Evolutionary conservation across 2,888 invertebrate genomes (phyloP), one percentile per base, ranked within the genome.

Genomic region (Leucania comma): DNA sequence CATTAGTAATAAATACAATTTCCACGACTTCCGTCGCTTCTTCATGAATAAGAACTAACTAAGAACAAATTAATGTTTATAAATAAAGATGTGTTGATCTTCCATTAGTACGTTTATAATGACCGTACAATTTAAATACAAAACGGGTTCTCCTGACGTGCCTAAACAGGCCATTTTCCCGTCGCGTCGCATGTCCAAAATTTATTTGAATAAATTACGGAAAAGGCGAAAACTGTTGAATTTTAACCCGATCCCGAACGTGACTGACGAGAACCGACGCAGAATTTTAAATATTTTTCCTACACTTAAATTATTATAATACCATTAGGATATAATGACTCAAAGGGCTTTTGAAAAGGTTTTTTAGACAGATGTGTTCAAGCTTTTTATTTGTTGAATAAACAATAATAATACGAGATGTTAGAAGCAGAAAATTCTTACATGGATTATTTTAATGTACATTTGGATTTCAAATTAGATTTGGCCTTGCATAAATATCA

Each of bases 171-270:
- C 87, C 88, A 90, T 90, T 90, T 90, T 90, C 91, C 89, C 91
- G 87, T 89, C 88, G 87, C 88, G 91, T 89, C 88, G 87, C 90
- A 89, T 91, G 92, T 91, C 90, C 91, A 87, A 94, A 94, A 93
- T 94, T 92, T 92, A 92, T 92, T 93, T 91, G 94, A 94, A 95
- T 95, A 95, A 94, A 94, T 94, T 94, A 94, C 86, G 86, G 86
- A 80, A 86, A 75, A 88, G 89, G 91, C 90, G 91, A 90, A 90
- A 92, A 93, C 91, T 90, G 93, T 92, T 93, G 94, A 94, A 95
- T 93, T 94, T 93, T 93, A 92, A 92, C 92, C 92, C 90, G 86
- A 86, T 89, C 86, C 86, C 76, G 89, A 71, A 87, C 90, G 92
- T 90, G 91, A 90, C 89, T 79, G 75, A 62, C 87, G 77, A 84